phyloP scores from a whole-genome alignment of 2,888 invertebrate genomes.

The Melanostoma mellinum region DNA sequence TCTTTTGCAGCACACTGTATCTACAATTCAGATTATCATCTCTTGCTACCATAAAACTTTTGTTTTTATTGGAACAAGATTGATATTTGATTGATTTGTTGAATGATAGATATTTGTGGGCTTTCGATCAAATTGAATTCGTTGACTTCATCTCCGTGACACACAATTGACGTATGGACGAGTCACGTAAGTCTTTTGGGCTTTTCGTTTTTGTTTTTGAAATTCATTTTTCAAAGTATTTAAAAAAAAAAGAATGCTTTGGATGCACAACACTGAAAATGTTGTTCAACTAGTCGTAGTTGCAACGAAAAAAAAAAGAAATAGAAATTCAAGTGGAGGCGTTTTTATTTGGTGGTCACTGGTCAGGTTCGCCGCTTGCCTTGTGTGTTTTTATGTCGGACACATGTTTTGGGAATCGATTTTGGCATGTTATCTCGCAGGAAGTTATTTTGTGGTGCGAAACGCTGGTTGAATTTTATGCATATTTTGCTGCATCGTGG shows the following conservation, averaged over 20 bases:
- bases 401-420: constrained; percentile 13
- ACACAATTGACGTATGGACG: constrained; percentile 9
- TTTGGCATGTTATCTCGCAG: constrained; percentile 13
- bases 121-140: constrained; percentile 26
- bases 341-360: constrained; percentile 20
- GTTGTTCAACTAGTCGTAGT: not conserved
- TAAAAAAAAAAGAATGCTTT: not conserved
- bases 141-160: constrained; percentile 3
- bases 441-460: constrained; percentile 9
- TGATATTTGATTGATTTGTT: constrained; percentile 28
- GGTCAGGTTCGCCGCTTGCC: not conserved
- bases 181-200: not conserved
- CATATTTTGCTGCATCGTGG: constrained; percentile 21
- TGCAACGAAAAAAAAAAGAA: constrained; percentile 12
- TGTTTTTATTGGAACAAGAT: not conserved
- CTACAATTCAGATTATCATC: not conserved
- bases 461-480: constrained; percentile 25
- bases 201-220: constrained; percentile 9
- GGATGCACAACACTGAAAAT: not conserved
- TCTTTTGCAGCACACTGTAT: not conserved
- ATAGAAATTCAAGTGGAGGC: constrained; percentile 39
- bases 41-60: not conserved
- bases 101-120: constrained; percentile 21
- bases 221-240: constrained; percentile 6
- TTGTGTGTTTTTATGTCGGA: constrained; percentile 34